These are phyloP conservation scores for Equus quagga DNA, from an alignment of 2,113 vertebrate species.

Conservation along the genomic window DNA sequence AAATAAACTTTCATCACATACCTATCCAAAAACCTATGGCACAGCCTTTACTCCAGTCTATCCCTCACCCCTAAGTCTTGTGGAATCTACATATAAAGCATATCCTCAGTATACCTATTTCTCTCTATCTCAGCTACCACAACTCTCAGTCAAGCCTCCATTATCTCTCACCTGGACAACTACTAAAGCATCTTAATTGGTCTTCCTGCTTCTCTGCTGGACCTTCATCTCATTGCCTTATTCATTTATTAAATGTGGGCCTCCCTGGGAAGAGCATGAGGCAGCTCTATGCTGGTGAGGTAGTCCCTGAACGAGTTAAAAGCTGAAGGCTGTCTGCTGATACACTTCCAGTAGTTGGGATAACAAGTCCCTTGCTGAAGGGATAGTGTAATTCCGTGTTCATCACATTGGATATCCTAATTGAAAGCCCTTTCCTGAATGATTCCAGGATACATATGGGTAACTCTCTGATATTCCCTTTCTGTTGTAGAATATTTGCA, in stretches of 20 bases:
- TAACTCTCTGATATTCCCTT: constrained; percentile 10
- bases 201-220: background rate
- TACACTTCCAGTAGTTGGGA: background rate
- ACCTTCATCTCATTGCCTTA: background rate
- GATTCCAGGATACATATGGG: background rate
- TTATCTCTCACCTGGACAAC: background rate
- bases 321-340: background rate
- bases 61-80: background rate
- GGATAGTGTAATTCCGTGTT: background rate
- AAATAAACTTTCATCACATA: background rate
- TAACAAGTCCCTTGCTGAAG: background rate
- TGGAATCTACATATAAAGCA: background rate
- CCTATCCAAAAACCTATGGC: background rate
- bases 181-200: background rate
- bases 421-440: background rate
- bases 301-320: background rate
- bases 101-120: background rate
- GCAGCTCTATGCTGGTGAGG: background rate
- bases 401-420: background rate
- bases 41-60: background rate
- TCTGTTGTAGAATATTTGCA: background rate
- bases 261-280: background rate
- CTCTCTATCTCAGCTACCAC: background rate
- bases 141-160: background rate
- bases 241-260: background rate